Conservation (phyloP, 2,888 invertebrate genomes). For the Monochamus alternatus region DNA sequence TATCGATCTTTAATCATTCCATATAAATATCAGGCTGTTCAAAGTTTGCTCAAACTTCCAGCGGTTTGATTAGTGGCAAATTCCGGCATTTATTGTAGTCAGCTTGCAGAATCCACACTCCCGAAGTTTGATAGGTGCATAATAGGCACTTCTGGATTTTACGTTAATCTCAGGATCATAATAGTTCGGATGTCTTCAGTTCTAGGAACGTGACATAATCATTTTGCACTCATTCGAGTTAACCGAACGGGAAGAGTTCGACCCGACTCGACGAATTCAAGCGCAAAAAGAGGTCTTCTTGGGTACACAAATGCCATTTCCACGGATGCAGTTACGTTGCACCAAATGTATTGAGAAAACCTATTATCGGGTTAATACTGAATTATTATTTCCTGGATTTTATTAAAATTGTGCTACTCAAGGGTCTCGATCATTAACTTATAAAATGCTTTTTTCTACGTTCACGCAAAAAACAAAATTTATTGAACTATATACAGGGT, state of each 20-base stretch:
- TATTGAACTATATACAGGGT: too few relatives aligned
- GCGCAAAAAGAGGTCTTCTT: constrained; percentile 54
- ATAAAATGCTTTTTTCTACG: too few relatives aligned
- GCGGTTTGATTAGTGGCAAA: background rate
- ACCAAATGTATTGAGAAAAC: constrained; percentile 56
- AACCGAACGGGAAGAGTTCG: constrained; percentile 56
- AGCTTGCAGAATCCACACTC: background rate
- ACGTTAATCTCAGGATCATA: constrained; percentile 44
- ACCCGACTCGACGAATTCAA: constrained; percentile 54
- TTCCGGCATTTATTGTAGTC: constrained; percentile 2
- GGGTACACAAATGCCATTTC: constrained; percentile 51
- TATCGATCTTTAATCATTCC: background rate
- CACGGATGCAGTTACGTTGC: constrained; percentile 54
- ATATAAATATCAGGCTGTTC: background rate
- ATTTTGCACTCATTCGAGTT: constrained; percentile 59
- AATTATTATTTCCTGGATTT: too few relatives aligned
- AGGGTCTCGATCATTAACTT: too few relatives aligned
- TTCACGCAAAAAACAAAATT: too few relatives aligned
- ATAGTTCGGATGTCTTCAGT: constrained; percentile 50
- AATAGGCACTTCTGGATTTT: constrained; percentile 25
- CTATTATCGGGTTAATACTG: constrained; percentile 49
- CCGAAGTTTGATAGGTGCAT: constrained; percentile 16
- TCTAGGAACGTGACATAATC: constrained; percentile 55
- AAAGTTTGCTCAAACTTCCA: background rate
- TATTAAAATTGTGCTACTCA: too few relatives aligned